A percentile compares a stretch with the other conserved stretches of the same genome.
Conservation (phyloP, 2,888 invertebrate genomes). For the Biston betularia region DNA sequence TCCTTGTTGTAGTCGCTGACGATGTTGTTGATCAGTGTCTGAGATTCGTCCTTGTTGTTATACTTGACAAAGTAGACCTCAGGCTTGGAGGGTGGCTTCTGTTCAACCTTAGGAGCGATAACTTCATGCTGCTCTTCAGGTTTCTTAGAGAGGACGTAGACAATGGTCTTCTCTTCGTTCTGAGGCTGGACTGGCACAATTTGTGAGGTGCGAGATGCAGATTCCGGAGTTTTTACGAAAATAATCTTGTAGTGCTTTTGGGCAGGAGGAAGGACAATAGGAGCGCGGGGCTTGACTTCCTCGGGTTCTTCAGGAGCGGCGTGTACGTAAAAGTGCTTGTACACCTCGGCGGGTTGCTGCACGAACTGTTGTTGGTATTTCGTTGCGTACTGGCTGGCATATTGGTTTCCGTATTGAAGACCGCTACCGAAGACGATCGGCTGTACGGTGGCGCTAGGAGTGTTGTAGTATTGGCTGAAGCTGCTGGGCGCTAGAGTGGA, state of each 20-base stretch:
- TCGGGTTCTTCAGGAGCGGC: constrained; percentile 82
- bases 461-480: constrained; percentile 17
- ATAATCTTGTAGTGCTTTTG: constrained; percentile 93
- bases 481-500: constrained; percentile 8
- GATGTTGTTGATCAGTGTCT: constrained; percentile 77
- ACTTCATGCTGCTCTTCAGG: constrained; percentile 90
- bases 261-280: constrained; percentile 86
- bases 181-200: constrained; percentile 89
- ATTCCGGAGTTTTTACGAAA: constrained; percentile 91
- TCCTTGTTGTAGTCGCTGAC: constrained; percentile 70
- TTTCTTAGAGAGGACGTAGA: constrained; percentile 92
- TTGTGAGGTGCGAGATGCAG: constrained; percentile 87
- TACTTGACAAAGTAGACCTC: constrained; percentile 93
- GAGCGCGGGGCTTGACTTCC: constrained; percentile 84
- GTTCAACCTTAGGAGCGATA: constrained; percentile 88
- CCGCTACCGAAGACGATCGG: neutral
- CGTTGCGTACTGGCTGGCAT: constrained; percentile 35
- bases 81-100: constrained; percentile 90
- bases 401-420: constrained; percentile 24
- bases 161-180: constrained; percentile 91
- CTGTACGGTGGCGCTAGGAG: constrained; percentile 1
- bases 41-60: constrained; percentile 87
- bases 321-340: constrained; percentile 83
- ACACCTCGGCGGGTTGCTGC: constrained; percentile 91
- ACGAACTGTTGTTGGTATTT: constrained; percentile 83